A percentile compares a stretch with the other conserved stretches of the same genome.
Evolutionary conservation across 2,797 vertebrate genomes (phyloP).

Genomic region (Pantherophis vulpinus): DNA sequence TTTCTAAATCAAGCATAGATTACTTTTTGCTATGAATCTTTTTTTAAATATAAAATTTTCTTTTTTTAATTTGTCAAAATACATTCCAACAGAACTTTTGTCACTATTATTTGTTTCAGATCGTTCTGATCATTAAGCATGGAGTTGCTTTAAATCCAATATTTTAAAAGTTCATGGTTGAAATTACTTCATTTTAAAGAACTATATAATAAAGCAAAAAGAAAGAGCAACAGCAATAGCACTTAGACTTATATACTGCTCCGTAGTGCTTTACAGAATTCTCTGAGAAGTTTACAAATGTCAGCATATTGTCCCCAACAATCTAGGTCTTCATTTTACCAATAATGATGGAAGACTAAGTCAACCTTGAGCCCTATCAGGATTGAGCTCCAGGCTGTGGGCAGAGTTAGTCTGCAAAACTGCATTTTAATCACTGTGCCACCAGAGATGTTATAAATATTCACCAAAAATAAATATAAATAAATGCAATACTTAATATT

Average conservation of each 20-base stretch:
- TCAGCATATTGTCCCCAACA: background rate
- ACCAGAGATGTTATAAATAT: background rate
- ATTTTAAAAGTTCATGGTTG: background rate
- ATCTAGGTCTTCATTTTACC: background rate
- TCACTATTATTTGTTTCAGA: background rate
- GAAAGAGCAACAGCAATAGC: background rate
- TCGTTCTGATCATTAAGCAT: background rate
- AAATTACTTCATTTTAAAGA: background rate
- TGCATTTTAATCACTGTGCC: background rate
- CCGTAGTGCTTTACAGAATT: background rate
- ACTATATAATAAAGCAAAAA: background rate
- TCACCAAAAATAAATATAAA: background rate
- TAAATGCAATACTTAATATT: background rate
- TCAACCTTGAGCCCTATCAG: background rate
- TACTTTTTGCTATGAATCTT: background rate
- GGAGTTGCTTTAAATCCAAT: background rate
- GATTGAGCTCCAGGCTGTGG: background rate
- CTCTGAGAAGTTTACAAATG: background rate
- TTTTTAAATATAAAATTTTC: background rate
- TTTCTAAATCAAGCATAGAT: background rate
- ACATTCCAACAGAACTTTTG: background rate
- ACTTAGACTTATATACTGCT: background rate
- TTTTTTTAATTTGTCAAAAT: background rate
- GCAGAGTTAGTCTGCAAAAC: background rate
- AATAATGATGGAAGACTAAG: background rate